These are phyloP conservation scores for Suillia variegata DNA, from an alignment of 2,888 invertebrate genomes.

Conservation along the genomic window DNA sequence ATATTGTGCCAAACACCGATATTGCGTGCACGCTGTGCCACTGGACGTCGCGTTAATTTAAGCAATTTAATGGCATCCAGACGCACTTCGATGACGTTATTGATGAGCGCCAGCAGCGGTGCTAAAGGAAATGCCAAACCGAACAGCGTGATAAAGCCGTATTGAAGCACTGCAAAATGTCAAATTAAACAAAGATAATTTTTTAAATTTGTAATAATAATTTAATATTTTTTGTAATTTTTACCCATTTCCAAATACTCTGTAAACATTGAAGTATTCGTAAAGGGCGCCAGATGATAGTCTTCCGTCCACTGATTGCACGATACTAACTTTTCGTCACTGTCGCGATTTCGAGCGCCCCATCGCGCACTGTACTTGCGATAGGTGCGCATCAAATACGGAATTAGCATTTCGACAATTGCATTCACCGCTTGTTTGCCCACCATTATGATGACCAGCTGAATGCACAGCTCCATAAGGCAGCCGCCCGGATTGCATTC, in stretches of 20 bases:
- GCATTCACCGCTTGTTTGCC: conserved; percentile 84
- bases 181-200: neutral
- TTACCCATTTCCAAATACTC: conserved; percentile 88
- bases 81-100: conserved; percentile 83
- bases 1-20: conserved; percentile 83
- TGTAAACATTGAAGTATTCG: conserved; percentile 73
- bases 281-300: conserved; percentile 69
- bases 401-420: conserved; percentile 77
- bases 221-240: too few species aligned
- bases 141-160: conserved; percentile 84
- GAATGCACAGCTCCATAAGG: conserved; percentile 83
- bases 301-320: conserved; percentile 78
- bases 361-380: conserved; percentile 61
- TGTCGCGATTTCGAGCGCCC: conserved; percentile 59
- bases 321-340: conserved; percentile 61
- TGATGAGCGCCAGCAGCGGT: conserved; percentile 79
- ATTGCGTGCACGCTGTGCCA: conserved; percentile 73
- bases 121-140: conserved; percentile 86
- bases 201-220: neutral
- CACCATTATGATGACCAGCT: conserved; percentile 83
- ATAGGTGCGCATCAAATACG: conserved; percentile 65
- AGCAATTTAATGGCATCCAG: conserved; percentile 83
- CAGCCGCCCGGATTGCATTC: conserved; percentile 87
- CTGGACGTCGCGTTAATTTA: conserved; percentile 73
- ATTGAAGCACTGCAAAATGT: conserved; percentile 73